Evolutionary conservation across 2,888 invertebrate species (phyloP), one percentile per base, ranked within the genome.

Genomic region (Pogonocherus hispidulus): DNA sequence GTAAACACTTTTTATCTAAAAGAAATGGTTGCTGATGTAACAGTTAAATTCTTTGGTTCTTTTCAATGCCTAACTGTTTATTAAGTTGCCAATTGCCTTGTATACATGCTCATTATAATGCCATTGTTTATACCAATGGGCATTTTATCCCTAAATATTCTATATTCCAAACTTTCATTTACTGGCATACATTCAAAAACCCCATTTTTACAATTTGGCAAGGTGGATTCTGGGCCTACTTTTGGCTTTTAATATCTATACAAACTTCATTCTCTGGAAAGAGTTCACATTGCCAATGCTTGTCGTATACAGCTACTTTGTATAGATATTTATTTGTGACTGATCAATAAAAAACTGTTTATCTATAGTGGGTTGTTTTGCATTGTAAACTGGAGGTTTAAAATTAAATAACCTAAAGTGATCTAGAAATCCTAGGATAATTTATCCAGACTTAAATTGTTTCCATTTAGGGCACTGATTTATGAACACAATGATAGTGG

Each of bases 241-340:
- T 54, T 67, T 57, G 69, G 71, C 71, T 72, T 73, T 63, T 41
- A 66, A 71, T 69, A 56, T 71, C 32, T 70, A 63, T 35, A 64
- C 62, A 66, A 41, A 32, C 32, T 2, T 41, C 47, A 57, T 66
- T 67, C 54, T 18, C 60, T 44, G 46, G 66, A 71, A n/a, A 57
- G 74, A 69, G 74, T 79, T 73, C 73, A 72, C 75, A 71, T 76
- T 76, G 77, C 73, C 75, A 73, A 72, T 70, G 77, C 76, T 79
- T 79, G 64, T 74, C 69, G 74, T 76, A 73, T 76, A 76, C 75
- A 78, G 74, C 79, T 78, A 80, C 77, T 79, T 79, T 82, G 81
- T 82, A 81, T 79, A 81, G 77, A 81, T 81, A 82, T 82, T 82
- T 82, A 82, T 82, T 83, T 83, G 82, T 81, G 81, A 82, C 80